These are phyloP conservation scores for Damaliscus lunatus DNA, from an alignment of 2,113 vertebrate genomes.

Conservation along the genomic window DNA sequence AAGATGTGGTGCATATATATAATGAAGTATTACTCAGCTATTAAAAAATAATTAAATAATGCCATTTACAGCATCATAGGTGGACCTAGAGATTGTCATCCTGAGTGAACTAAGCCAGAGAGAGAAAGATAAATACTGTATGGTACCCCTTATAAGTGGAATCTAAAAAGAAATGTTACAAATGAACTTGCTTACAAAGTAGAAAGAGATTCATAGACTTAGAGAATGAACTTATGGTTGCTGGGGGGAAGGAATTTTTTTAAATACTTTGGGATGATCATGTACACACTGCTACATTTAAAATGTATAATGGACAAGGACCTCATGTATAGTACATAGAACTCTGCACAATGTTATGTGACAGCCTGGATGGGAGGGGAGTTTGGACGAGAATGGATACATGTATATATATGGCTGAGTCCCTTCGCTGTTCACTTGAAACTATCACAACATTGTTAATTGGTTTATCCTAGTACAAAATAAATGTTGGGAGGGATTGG, in stretches of 20 bases:
- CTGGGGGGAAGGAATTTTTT: neutral
- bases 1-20: neutral
- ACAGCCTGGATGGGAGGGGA: neutral
- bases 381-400: neutral
- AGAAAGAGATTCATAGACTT: neutral
- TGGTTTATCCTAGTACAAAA: neutral
- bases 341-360: neutral
- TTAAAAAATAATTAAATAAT: neutral
- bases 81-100: neutral
- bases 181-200: neutral
- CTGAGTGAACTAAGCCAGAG: neutral
- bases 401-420: neutral
- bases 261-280: neutral
- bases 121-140: neutral
- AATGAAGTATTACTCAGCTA: neutral
- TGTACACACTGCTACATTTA: neutral
- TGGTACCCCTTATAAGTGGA: neutral
- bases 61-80: neutral
- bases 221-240: neutral
- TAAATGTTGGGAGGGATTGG: neutral
- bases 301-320: neutral
- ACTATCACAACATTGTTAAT: neutral
- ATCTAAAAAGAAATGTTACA: neutral
- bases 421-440: neutral
- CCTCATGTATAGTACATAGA: neutral